Evolutionary conservation across 2,888 invertebrate genomes (phyloP), one percentile per base, ranked within the genome.

Genomic region (Chaitophorus viminalis): DNA sequence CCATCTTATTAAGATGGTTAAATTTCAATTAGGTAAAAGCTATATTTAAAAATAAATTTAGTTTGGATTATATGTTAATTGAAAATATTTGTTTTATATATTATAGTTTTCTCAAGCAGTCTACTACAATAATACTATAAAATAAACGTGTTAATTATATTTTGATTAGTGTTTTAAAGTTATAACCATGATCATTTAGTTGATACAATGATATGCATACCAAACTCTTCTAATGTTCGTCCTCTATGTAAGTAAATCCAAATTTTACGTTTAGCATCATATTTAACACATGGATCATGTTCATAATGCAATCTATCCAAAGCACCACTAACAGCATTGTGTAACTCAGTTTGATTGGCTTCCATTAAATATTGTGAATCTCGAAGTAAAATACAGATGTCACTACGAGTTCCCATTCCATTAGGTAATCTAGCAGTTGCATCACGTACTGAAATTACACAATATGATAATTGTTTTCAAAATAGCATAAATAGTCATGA

Each of bases 161-260:
- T 36, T 36, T 36, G 36, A 36, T 36, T 36, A 36, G 6, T 46
- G 1, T 46, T 46, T 14, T 46, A 46, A 14, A 1, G 14, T 46
- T 60, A n/a, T n/a, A 21, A 60, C 25, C 6, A 60, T 60, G 6
- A 60, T 60, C 4, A 60, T 5, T 14, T 6, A 25, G 6, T 21
- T 60, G 60, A 60, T 60, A 25, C 4, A 21, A 60, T 21, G 0
- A 60, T 60, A 60, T 60, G 21, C 91, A 90, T 91, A 94, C 94
- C 94, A 91, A 94, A 94, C 91, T 94, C 94, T 74, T 93, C 93
- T 90, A 94, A 93, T 14, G 93, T 93, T 75, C 94, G 91, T 82
- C 93, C 93, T 88, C 97, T 93, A 91, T 98, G 98, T 87, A 98
- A 92, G 91, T 98, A 98, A n/a, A 98, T 96, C 99, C 99, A 99